Evolutionary conservation across 2,888 invertebrate species (phyloP).

Genomic region (Sphaerophoria rueppellii): DNA sequence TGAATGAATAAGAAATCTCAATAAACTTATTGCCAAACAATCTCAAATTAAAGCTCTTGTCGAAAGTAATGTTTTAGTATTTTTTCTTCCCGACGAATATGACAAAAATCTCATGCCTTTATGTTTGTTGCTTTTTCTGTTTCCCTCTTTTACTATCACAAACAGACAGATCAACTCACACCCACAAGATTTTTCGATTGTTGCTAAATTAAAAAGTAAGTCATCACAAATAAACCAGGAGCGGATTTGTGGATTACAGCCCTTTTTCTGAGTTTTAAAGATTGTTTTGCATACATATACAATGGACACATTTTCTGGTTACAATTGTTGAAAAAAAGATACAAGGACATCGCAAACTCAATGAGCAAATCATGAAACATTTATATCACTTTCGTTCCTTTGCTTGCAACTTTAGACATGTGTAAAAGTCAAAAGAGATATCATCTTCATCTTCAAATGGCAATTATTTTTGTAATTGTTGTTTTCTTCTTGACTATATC

Average conservation of each 20-base stretch:
- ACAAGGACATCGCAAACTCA: constrained; percentile 32
- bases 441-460: constrained; percentile 4
- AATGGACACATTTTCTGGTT: too few relatives aligned
- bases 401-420: not conserved
- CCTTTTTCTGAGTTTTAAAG: too few relatives aligned
- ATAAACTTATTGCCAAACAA: constrained; percentile 25
- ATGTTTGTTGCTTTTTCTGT: not conserved
- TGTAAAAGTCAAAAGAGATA: not conserved
- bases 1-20: constrained; percentile 8
- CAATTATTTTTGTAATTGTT: constrained; percentile 11
- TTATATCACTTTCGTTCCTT: constrained; percentile 12
- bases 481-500: not conserved
- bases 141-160: not conserved
- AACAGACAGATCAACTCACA: not conserved
- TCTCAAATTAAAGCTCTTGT: constrained; percentile 12
- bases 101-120: not conserved
- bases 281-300: too few relatives aligned
- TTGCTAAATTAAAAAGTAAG: constrained; percentile 24
- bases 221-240: not conserved
- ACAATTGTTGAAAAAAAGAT: not conserved
- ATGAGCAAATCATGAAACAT: constrained; percentile 24
- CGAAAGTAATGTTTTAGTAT: not conserved
- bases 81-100: not conserved
- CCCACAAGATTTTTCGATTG: not conserved
- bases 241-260: too few relatives aligned